Evolutionary conservation across 1,140 invertebrate genomes (phyloP).

Genomic region (Neodiprion virginianus): DNA sequence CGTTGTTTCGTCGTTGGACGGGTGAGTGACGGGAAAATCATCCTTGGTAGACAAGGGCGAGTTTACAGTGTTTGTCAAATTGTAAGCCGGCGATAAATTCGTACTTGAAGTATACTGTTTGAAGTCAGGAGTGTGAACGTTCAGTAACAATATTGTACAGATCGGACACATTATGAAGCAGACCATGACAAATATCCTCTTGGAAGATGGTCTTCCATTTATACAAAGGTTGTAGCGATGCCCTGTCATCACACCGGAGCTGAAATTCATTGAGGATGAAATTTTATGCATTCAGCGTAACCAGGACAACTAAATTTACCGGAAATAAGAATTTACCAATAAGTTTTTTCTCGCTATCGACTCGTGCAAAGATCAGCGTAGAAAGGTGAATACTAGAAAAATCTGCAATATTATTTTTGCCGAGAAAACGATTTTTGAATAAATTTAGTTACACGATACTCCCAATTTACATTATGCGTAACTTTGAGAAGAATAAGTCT

Average conservation of each 20-base stretch:
- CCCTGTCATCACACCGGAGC: slow-evolving; percentile 41
- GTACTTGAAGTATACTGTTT: slow-evolving; percentile 33
- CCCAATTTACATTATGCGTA: no score
- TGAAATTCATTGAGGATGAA: neutral
- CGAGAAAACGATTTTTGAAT: no score
- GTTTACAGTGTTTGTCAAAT: slow-evolving; percentile 39
- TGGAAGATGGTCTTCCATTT: slow-evolving; percentile 46
- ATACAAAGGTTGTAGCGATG: slow-evolving; percentile 47
- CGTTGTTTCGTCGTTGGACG: slow-evolving; percentile 52
- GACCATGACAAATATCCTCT: slow-evolving; percentile 40
- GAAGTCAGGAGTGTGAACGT: slow-evolving; percentile 42
- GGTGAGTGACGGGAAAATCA: slow-evolving; percentile 40
- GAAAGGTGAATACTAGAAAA: no score
- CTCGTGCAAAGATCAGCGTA: no score
- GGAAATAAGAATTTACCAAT: no score
- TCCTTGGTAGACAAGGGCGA: slow-evolving; percentile 27
- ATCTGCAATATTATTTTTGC: no score
- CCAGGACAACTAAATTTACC: no score
- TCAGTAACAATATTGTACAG: slow-evolving; percentile 34
- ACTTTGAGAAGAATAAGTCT: no score
- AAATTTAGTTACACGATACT: no score
- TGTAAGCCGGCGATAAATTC: slow-evolving; percentile 33
- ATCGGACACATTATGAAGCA: slow-evolving; percentile 37
- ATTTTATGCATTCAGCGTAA: no score
- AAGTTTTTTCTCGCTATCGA: no score